Percentiles rank a stretch among this genome's conserved stretches.
These are phyloP conservation scores for Iguana delicatissima DNA, from an alignment of 2,797 vertebrate genomes.

Conservation along the genomic window DNA sequence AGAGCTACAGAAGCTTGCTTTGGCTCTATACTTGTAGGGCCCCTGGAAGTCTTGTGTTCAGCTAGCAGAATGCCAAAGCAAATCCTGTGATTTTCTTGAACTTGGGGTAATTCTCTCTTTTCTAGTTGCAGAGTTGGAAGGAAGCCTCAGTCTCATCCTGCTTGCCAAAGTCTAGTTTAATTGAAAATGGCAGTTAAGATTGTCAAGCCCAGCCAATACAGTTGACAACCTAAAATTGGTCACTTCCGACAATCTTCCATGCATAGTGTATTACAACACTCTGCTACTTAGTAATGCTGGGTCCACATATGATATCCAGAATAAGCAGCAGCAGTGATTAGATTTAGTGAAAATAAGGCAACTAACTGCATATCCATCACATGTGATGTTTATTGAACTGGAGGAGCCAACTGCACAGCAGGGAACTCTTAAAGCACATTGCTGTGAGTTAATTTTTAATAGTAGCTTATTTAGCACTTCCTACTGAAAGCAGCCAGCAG, in stretches of 20 bases:
- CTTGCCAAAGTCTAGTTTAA: not conserved
- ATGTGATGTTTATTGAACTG: not conserved
- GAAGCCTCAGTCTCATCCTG: not conserved
- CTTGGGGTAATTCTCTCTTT: not conserved
- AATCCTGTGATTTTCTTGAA: not conserved
- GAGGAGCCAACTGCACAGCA: not conserved
- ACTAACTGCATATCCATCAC: not conserved
- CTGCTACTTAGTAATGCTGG: not conserved
- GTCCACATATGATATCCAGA: not conserved
- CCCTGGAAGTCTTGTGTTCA: not conserved
- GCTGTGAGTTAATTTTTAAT: conserved; percentile 1
- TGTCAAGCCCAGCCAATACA: not conserved
- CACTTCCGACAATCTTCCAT: not conserved
- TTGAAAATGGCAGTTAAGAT: not conserved
- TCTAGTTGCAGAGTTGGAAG: not conserved
- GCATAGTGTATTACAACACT: not conserved
- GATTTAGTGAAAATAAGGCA: not conserved
- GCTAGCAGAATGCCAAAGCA: not conserved
- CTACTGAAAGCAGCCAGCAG: not conserved
- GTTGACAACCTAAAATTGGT: not conserved
- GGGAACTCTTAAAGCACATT: not conserved
- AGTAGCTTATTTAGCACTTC: not conserved
- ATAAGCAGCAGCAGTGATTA: not conserved
- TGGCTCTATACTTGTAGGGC: not conserved
- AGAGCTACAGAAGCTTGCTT: not conserved